phyloP scores from a whole-genome alignment of 2,797 vertebrate genomes.

The Enteromius afrohamiltoni region DNA sequence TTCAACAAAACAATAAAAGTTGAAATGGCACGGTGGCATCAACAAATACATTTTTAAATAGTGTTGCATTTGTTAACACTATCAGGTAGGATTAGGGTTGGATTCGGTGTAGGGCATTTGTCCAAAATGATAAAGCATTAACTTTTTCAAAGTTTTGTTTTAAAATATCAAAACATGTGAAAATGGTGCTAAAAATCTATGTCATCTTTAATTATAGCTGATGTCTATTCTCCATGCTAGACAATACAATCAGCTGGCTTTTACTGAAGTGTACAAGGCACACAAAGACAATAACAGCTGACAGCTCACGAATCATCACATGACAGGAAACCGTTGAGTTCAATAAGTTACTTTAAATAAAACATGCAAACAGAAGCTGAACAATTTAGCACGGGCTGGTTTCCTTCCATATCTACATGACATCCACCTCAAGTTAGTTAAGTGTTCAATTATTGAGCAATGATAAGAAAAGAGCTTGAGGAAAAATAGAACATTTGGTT shows the following conservation, averaged over 20 bases:
- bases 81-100: too few relatives aligned
- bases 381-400: background rate
- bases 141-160: too few relatives aligned
- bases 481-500: background rate
- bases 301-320: conserved; percentile 36
- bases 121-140: too few relatives aligned
- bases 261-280: conserved; percentile 3
- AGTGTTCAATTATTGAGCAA: background rate
- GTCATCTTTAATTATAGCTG: conserved; percentile 36
- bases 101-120: too few relatives aligned
- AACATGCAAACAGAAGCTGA: conserved; percentile 12
- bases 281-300: conserved; percentile 30
- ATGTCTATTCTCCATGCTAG: background rate
- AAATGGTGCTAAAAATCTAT: conserved; percentile 3
- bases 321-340: conserved; percentile 20
- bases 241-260: conserved; percentile 24
- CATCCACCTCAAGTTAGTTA: conserved; percentile 18
- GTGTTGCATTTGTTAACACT: too few relatives aligned
- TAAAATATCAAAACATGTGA: background rate
- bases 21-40: too few relatives aligned
- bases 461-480: background rate
- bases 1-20: too few relatives aligned
- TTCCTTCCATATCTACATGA: conserved; percentile 12
- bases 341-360: conserved; percentile 35
- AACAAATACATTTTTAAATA: too few relatives aligned